phyloP scores from a whole-genome alignment of 2,888 invertebrate genomes.

The Keiferia lycopersicella region DNA sequence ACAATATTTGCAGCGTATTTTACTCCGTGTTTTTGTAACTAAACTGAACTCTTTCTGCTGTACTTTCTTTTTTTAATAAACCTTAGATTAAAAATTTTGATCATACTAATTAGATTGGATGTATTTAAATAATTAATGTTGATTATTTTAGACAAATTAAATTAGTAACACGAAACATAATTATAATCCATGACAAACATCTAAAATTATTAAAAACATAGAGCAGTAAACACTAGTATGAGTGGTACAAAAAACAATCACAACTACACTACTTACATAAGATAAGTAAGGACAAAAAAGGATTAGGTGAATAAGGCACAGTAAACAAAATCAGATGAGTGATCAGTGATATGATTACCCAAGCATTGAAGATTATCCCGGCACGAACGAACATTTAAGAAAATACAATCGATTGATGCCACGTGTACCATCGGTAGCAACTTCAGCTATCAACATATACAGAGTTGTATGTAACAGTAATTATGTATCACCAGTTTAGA shows the following conservation, averaged over 20 bases:
- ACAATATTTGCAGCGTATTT: no score
- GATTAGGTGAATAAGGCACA: background rate
- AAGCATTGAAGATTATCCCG: conserved; percentile 40
- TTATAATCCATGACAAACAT: background rate
- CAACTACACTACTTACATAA: background rate
- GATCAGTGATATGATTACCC: conserved; percentile 28
- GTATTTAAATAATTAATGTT: background rate
- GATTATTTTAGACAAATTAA: background rate
- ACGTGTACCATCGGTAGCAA: background rate
- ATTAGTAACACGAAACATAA: background rate
- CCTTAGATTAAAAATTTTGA: no score
- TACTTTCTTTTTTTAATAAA: no score
- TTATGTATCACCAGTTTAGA: no score
- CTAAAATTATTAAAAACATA: background rate
- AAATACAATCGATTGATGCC: background rate
- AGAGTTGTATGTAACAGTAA: no score
- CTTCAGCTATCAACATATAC: no score
- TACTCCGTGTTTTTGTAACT: no score
- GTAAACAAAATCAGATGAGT: conserved; percentile 7
- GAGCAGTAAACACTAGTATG: no score
- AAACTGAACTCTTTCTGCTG: no score
- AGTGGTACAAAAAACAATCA: background rate
- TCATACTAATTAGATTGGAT: background rate
- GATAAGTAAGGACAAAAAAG: background rate
- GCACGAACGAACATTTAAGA: conserved; percentile 14